phyloP scores from a whole-genome alignment of 2,888 invertebrate genomes.

The Tetheella fluctuosa region DNA sequence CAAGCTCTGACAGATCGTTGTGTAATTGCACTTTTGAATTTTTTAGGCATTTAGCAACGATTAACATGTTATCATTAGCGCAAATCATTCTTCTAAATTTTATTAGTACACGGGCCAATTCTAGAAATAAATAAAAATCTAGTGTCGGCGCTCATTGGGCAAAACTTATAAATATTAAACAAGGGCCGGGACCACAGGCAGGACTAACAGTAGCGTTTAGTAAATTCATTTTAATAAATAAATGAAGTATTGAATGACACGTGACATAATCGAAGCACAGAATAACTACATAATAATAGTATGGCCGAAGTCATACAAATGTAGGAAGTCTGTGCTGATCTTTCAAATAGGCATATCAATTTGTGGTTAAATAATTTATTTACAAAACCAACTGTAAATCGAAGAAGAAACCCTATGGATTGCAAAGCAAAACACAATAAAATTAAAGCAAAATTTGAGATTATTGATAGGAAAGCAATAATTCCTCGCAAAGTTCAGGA shows the following conservation, averaged over 20 bases:
- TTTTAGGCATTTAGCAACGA: constrained; percentile 17
- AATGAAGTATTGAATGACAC: constrained; percentile 22
- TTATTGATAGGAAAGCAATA: too few species aligned
- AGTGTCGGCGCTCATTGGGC: background rate
- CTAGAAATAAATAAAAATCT: background rate
- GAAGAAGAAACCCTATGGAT: background rate
- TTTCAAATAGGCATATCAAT: constrained; percentile 25
- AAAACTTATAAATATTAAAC: background rate
- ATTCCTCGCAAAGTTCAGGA: too few species aligned
- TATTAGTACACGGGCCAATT: too few species aligned
- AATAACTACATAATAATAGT: too few species aligned
- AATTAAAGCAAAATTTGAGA: too few species aligned
- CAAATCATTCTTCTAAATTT: background rate
- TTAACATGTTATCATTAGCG: background rate
- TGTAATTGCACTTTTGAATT: constrained; percentile 29
- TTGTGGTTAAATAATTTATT: background rate
- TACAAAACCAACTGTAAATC: too few species aligned
- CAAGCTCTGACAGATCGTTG: constrained; percentile 25
- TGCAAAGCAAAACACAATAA: background rate
- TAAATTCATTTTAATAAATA: constrained; percentile 22
- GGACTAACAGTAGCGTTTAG: background rate
- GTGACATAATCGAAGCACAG: constrained; percentile 26
- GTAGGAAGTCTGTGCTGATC: constrained; percentile 37
- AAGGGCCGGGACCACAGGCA: too few species aligned
- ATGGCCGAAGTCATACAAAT: constrained; percentile 40